Conservation (phyloP, 2,113 vertebrate species). For the Barbus barbus region DNA sequence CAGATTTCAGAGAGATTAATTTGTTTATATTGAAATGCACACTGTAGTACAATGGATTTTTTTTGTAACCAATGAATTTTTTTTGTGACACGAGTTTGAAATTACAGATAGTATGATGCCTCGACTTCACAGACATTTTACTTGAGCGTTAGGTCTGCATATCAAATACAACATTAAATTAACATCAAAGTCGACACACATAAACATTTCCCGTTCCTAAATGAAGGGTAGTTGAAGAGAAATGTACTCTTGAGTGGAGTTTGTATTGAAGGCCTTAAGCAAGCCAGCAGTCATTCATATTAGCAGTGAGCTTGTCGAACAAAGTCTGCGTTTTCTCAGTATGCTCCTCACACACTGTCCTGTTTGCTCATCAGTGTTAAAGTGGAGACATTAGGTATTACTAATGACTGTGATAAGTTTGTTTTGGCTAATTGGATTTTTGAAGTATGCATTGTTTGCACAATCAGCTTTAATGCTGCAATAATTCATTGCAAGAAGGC, state of each 20-base stretch:
- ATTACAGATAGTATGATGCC: not conserved
- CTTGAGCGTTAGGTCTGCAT: not conserved
- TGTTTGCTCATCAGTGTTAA: conserved; percentile 43
- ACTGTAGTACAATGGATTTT: not conserved
- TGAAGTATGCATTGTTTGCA: conserved; percentile 64
- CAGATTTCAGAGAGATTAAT: not conserved
- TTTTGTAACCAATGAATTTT: not conserved
- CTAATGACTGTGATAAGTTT: conserved; percentile 61
- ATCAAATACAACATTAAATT: not conserved
- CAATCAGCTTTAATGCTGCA: conserved; percentile 52
- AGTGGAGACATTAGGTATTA: conserved; percentile 48
- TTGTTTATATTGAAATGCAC: not conserved
- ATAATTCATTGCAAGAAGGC: conserved; percentile 3
- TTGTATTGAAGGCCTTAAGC: not conserved
- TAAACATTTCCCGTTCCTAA: not conserved
- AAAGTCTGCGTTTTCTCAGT: conserved; percentile 20
- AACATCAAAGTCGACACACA: not conserved
- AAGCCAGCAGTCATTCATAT: not conserved
- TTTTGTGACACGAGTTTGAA: too few species aligned
- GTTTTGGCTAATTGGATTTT: conserved; percentile 67
- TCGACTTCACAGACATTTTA: not conserved
- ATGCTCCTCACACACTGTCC: conserved; percentile 10
- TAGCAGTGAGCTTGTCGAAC: too few species aligned
- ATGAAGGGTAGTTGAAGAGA: not conserved
- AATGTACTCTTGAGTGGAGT: not conserved